Percentiles rank a stretch among this genome's conserved stretches.
phyloP scores from a whole-genome alignment of 1,140 invertebrate species.

The Nylanderia fulva region DNA sequence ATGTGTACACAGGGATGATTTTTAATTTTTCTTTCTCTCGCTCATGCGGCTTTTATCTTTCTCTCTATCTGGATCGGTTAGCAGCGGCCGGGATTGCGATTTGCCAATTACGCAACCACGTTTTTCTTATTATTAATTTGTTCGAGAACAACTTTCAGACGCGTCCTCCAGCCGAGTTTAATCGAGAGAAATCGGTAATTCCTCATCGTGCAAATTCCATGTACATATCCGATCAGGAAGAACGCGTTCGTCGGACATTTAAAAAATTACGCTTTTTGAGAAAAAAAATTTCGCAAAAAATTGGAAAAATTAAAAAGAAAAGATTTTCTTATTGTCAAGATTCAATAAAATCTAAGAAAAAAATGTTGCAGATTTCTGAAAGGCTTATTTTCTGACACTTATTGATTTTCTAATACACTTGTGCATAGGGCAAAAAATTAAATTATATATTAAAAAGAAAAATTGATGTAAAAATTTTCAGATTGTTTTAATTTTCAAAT shows the following conservation, averaged over 20 bases:
- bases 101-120: slow-evolving; percentile 70
- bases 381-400: background rate
- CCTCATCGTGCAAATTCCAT: slow-evolving; percentile 55
- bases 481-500: slow-evolving; percentile 17
- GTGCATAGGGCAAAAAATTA: background rate
- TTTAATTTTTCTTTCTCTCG: slow-evolving; percentile 69
- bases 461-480: background rate
- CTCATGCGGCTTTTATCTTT: slow-evolving; percentile 52
- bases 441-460: background rate
- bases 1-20: slow-evolving; percentile 69
- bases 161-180: slow-evolving; percentile 38
- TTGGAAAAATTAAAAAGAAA: background rate
- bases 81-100: slow-evolving; percentile 74
- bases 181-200: slow-evolving; percentile 41
- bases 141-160: slow-evolving; percentile 70
- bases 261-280: slow-evolving; percentile 39
- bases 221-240: slow-evolving; percentile 63
- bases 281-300: slow-evolving; percentile 25
- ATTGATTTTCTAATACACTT: too few relatives aligned
- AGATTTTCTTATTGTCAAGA: background rate
- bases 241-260: slow-evolving; percentile 35
- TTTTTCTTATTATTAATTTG: slow-evolving; percentile 35
- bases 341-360: background rate
- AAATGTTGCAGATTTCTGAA: background rate
- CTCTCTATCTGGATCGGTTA: slow-evolving; percentile 71